phyloP scores from a whole-genome alignment of 2,888 invertebrate genomes.

The Celastrina argiolus region DNA sequence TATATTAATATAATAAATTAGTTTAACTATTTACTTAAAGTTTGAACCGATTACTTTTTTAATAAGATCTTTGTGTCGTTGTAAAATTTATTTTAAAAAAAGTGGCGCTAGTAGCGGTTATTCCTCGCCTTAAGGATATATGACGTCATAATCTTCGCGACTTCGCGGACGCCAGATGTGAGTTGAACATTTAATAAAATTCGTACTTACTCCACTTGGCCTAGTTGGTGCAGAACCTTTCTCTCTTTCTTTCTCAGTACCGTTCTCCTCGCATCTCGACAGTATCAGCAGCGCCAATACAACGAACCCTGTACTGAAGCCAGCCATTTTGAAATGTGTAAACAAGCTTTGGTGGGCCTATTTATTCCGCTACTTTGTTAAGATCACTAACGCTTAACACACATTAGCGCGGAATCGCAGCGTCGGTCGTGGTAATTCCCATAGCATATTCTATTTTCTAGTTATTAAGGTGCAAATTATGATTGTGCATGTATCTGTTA shows the following conservation, averaged over 20 bases:
- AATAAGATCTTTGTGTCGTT: too few species aligned
- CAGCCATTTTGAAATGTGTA: neutral
- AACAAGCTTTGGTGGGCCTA: neutral
- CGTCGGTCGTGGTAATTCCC: too few species aligned
- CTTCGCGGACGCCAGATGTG: neutral
- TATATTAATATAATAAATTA: too few species aligned
- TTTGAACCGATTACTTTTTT: too few species aligned
- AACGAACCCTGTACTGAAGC: slow-evolving; percentile 2
- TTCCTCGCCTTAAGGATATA: neutral
- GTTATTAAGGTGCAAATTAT: too few species aligned
- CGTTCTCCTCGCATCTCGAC: slow-evolving; percentile 12
- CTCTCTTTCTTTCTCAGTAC: neutral
- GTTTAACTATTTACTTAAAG: too few species aligned
- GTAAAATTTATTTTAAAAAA: too few species aligned
- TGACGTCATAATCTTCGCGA: neutral
- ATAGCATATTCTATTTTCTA: too few species aligned
- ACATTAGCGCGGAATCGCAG: too few species aligned
- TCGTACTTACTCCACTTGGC: slow-evolving; percentile 40
- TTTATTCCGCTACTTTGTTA: neutral
- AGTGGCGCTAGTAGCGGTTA: too few species aligned
- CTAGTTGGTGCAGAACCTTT: slow-evolving; percentile 29
- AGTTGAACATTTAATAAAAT: neutral
- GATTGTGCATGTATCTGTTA: too few species aligned
- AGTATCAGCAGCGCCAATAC: neutral
- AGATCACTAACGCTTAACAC: too few species aligned